Evolutionary conservation across 2,113 vertebrate genomes (phyloP), one percentile per base, ranked within the genome.

Genomic region (Gopherus flavomarginatus): DNA sequence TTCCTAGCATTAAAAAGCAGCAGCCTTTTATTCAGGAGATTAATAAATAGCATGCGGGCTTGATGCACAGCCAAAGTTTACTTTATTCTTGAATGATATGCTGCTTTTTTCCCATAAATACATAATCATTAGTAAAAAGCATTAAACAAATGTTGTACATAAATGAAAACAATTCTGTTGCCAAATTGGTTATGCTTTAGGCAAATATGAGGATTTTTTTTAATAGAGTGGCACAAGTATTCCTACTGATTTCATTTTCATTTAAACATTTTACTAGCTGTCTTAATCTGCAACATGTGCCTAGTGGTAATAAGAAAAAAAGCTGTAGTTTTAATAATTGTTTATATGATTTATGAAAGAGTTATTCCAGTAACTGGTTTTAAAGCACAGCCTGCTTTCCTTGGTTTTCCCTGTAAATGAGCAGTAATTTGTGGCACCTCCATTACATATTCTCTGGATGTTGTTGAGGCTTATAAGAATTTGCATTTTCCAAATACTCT

Each of bases 61-160:
- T 89, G 44, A 93, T 49, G n/a, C 4, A 65, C 42, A 83, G 83
- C 87, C 88, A 94, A 96, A 86, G 6, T 4, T 85, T 62, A 4
- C 14, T 89, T 95, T 85, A 90, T 96, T 97, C 94, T 65, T 94
- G n/a, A 97, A 95, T 92, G 5, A 95, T 93, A 96, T 90, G 80
- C 14, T 88, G 42, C 13, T 35, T 93, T 97, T 92, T 94, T 97
- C 97, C 90, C 82, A 90, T 94, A 97, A 97, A 98, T 92, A 90
- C 3, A 78, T 86, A 96, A 85, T 87, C 42, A 97, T 97, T 96
- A 95, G 53, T 53, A 90, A 95, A 95, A 93, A 77, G 1, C n/a
- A 94, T 78, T 92, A 90, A 98, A 98, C 84, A 91, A 97, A 97
- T 90, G 56, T 83, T 89, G 72, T 86, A 80, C 83, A 95, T n/a